These are phyloP conservation scores for Neomonachus schauinslandi DNA, from an alignment of 2,113 vertebrate genomes.

Conservation along the genomic window DNA sequence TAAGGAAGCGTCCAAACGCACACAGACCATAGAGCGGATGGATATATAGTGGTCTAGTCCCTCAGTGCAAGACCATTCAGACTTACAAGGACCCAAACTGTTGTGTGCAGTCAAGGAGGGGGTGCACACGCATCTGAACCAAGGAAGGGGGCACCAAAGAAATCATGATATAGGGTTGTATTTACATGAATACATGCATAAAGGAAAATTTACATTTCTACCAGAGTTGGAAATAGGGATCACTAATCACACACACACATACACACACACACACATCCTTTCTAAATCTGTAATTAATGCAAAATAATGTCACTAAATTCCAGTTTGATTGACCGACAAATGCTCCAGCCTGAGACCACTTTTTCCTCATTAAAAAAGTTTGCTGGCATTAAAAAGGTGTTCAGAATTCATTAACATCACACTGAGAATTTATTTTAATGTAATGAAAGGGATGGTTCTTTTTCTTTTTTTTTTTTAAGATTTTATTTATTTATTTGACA, in stretches of 20 bases:
- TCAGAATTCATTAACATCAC: too few relatives aligned
- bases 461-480: too few relatives aligned
- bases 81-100: neutral
- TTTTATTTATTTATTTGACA: too few relatives aligned
- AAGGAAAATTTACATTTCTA: neutral
- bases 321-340: too few relatives aligned
- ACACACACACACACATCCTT: too few relatives aligned
- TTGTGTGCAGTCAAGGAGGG: neutral
- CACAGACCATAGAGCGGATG: rapidly evolving
- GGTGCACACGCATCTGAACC: neutral
- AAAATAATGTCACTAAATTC: neutral
- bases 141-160: neutral
- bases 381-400: neutral
- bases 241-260: neutral
- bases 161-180: rapidly evolving
- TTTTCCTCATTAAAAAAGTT: neutral
- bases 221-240: neutral
- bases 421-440: neutral
- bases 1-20: neutral
- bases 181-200: neutral
- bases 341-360: neutral
- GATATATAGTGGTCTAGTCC: neutral
- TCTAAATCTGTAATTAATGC: neutral
- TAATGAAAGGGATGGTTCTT: neutral
- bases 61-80: rapidly evolving